Evolutionary conservation across 2,888 invertebrate genomes (phyloP), one percentile per base, ranked within the genome.

Genomic region (Polydrusus cervinus): DNA sequence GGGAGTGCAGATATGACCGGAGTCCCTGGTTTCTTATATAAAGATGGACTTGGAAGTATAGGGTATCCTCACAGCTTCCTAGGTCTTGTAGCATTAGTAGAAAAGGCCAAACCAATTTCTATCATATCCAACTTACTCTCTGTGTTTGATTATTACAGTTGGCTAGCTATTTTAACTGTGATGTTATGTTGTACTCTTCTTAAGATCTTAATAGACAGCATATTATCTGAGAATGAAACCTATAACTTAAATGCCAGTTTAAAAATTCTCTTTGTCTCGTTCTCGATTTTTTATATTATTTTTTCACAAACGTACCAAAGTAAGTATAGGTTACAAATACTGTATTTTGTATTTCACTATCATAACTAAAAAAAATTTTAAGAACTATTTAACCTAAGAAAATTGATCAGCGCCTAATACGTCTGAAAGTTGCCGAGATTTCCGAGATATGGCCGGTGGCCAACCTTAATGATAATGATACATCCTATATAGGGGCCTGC

Each of bases 251-350:
- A 60, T 34, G 11, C 16, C 11, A 25, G 66, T 11, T n/a, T 38
- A 20, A 72, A 20, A 20, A 34, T 72, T 18, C 1, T 72, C 0
- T 3, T 60, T 13, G 38, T 72, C 3, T 11, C 40, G n/a, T 51
- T 66, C 16, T 66, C 72, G 0, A 40, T 72, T 13, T 72, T 72
- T 47, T 66, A 47, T 38, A 66, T 72, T 18, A 65, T 72, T 60
- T 47, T 72, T 1, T n/a, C 72, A 2, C 66, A 66, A 45, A 51
- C 34, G 20, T 65, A 66, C 38, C 72, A 72, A 60, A 34, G 72
- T 72, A 60, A 69, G 65, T 65, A 43, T 40, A 14, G 18, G 14
- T 30, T 25, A 40, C 30, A n/a, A 51, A 6, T 16, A 2, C 51
- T n/a, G 14, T 20, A 51, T 51, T 16, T 10, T n/a, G n/a, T n/a